Evolutionary conservation across 2,888 invertebrate species (phyloP), one percentile per base, ranked within the genome.

Genomic region (Gymnoscelis rufifasciata): DNA sequence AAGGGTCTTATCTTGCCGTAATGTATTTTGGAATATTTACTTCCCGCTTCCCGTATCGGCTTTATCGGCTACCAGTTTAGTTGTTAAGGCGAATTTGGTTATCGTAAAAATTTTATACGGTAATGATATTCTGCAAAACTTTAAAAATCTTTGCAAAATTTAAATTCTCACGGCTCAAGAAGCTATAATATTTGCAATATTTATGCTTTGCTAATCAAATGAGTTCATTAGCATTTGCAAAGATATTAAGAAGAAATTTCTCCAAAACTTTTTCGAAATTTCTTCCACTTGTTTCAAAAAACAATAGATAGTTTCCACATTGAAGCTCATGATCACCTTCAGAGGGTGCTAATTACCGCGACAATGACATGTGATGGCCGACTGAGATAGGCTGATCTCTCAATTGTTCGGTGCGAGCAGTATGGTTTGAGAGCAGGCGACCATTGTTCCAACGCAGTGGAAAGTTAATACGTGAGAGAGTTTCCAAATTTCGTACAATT

Each of bases 341-440:
- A 38, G 43, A 41, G 37, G 51, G 40, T 54, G 33, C 51, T 78
- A 80, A 81, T 78, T 78, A 79, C 56, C 52, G 57, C 67, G 71
- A 69, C 77, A 77, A 74, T 75, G 77, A 69, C 67, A 68, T 66
- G 70, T 62, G 83, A 84, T 84, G 83, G 72, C 74, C 76, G 66
- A 75, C 60, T 62, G 61, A 75, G 83, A 84, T 83, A 74, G 24
- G 39, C 52, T 47, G 68, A 66, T 82, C 77, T 79, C 80, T 74
- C 74, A 73, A 82, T 83, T 84, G 86, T 83, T 76, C 57, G 30
- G 71, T 68, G 71, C 60, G 57, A 53, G 54, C 66, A 61, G 74
- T 75, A 73, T 64, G 59, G 68, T 66, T 63, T 64, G 59, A 56
- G 65, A 57, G 58, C 50, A 59, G 52, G 56, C 57, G 29, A 40